phyloP scores from a whole-genome alignment of 30 jellyfish, hydroid and myxozoan genomes.

The Sanderia malayensis region DNA sequence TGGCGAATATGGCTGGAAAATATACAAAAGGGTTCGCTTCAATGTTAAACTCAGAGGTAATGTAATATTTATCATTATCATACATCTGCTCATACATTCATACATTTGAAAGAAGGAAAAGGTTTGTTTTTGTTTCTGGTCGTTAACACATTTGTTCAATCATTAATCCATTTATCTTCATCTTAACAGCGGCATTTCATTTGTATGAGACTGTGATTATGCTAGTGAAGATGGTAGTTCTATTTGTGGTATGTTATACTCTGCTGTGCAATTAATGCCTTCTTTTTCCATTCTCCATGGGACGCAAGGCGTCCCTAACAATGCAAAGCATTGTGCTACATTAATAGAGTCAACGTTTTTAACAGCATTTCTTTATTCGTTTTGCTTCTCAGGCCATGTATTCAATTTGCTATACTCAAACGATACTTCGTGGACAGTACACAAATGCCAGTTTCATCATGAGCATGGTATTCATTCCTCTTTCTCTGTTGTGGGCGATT shows the following conservation, averaged over 20 bases:
- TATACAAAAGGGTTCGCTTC: slow-evolving; percentile 77
- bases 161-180: not conserved
- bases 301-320: too few relatives aligned
- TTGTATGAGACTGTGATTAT: slow-evolving; percentile 67
- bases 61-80: too few relatives aligned
- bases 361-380: not conserved
- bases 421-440: slow-evolving; percentile 40
- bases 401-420: slow-evolving; percentile 59
- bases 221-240: slow-evolving; percentile 60
- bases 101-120: too few relatives aligned
- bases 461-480: slow-evolving; percentile 55
- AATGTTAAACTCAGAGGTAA: slow-evolving; percentile 66
- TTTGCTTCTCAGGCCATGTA: slow-evolving; percentile 55
- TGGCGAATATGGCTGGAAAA: slow-evolving; percentile 87
- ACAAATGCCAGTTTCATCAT: slow-evolving; percentile 30
- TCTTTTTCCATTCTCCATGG: too few relatives aligned
- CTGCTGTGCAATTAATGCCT: too few relatives aligned
- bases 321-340: too few relatives aligned
- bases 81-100: too few relatives aligned
- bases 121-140: too few relatives aligned
- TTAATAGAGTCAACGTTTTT: too few relatives aligned
- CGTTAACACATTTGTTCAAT: too few relatives aligned
- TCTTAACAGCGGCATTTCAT: slow-evolving; percentile 75
- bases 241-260: slow-evolving; percentile 61
- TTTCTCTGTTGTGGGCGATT: slow-evolving; percentile 26